These are phyloP conservation scores for Aplochiton taeniatus DNA, from an alignment of 2,797 vertebrate genomes.

Conservation along the genomic window DNA sequence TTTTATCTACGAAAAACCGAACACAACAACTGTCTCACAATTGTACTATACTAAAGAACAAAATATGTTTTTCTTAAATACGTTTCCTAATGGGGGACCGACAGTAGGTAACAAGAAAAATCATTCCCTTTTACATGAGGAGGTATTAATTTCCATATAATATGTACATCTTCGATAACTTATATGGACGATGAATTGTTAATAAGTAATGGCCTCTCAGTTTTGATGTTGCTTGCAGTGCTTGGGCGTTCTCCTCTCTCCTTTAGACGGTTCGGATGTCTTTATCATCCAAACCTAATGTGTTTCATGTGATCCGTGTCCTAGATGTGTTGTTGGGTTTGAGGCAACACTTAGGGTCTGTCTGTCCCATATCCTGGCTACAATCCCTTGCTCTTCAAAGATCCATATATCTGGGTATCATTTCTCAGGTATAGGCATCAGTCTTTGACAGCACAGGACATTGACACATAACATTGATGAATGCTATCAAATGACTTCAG, in stretches of 20 bases:
- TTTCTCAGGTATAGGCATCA: conserved; percentile 28
- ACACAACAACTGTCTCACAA: no score
- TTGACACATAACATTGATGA: conserved; percentile 47
- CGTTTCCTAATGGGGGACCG: conserved; percentile 39
- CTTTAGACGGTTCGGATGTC: conserved; percentile 14
- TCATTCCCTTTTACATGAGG: conserved; percentile 62
- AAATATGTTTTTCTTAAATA: conserved; percentile 45
- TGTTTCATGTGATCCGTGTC: conserved; percentile 34
- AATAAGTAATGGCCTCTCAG: conserved; percentile 29
- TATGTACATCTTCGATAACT: conserved; percentile 60
- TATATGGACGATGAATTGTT: conserved; percentile 13
- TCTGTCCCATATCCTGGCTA: conserved; percentile 13
- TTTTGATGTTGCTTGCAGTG: conserved; percentile 53
- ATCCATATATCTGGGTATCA: conserved; percentile 22
- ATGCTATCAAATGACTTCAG: conserved; percentile 31
- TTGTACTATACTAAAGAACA: not conserved
- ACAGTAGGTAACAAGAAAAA: conserved; percentile 47
- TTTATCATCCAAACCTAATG: conserved; percentile 30
- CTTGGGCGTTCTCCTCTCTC: conserved; percentile 35
- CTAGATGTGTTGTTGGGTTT: conserved; percentile 40
- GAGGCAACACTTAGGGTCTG: conserved; percentile 25
- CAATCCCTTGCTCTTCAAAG: conserved; percentile 16
- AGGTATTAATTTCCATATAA: conserved; percentile 38
- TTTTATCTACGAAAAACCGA: no score
- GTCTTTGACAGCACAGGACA: conserved; percentile 40